These are phyloP conservation scores for Gracilinanus agilis DNA, from an alignment of 2,113 vertebrate species.

Conservation along the genomic window DNA sequence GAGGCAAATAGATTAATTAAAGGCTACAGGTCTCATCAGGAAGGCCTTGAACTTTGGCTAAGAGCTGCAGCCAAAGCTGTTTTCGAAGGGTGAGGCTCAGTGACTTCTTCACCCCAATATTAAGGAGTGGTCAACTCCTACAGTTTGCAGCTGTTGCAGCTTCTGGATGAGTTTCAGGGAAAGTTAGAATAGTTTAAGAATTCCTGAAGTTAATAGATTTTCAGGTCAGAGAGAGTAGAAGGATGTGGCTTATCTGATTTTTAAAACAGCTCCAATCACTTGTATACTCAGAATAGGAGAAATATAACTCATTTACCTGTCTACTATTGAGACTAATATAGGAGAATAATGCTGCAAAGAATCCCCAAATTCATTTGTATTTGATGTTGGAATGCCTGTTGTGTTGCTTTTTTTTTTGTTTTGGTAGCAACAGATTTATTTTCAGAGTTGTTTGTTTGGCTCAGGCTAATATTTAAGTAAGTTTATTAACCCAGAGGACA, in stretches of 20 bases:
- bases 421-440: constrained; percentile 3
- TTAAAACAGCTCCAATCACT: constrained; percentile 44
- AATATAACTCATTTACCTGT: background rate
- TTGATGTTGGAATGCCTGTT: background rate
- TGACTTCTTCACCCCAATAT: constrained; percentile 76
- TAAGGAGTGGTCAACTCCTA: constrained; percentile 58
- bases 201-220: constrained; percentile 33
- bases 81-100: constrained; percentile 72
- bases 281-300: constrained; percentile 1
- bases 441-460: constrained; percentile 26
- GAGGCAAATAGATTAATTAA: constrained; percentile 63
- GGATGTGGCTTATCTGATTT: constrained; percentile 44
- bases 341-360: background rate
- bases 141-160: constrained; percentile 66
- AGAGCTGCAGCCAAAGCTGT: constrained; percentile 67
- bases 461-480: constrained; percentile 17
- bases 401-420: constrained; percentile 1
- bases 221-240: constrained; percentile 1
- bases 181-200: constrained; percentile 57
- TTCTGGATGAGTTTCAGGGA: constrained; percentile 57
- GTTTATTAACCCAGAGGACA: constrained; percentile 32
- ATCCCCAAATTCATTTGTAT: constrained; percentile 10
- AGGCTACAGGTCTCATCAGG: constrained; percentile 50
- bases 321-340: background rate
- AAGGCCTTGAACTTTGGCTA: constrained; percentile 64